Percentiles rank a stretch among this genome's conserved stretches.
Conservation (phyloP, 2,797 vertebrate species). For the Tadarida brasiliensis region DNA sequence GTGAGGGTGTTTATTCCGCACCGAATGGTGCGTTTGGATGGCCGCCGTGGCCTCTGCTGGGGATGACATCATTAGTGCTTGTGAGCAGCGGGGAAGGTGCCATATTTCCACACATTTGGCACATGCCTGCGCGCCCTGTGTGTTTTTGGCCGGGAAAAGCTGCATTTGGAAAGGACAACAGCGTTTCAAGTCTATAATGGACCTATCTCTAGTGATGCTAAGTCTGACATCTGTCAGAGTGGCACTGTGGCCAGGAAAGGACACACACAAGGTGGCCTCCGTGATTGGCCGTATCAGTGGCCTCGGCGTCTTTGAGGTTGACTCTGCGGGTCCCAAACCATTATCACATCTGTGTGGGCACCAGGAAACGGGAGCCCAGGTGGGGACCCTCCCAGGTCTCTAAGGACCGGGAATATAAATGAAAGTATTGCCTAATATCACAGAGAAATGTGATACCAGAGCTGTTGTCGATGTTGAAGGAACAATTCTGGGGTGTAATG, state of each 20-base stretch:
- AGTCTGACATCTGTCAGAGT: slow-evolving; percentile 83
- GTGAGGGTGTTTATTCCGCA: slow-evolving; percentile 78
- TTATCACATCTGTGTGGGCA: slow-evolving; percentile 44
- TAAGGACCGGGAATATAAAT: neutral
- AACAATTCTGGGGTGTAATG: neutral
- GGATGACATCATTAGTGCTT: slow-evolving; percentile 68
- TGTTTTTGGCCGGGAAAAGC: slow-evolving; percentile 73
- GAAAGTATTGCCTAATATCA: neutral
- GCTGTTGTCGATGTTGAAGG: neutral
- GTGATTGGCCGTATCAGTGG: neutral
- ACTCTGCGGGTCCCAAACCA: neutral
- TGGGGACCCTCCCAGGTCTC: neutral
- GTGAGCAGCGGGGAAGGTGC: slow-evolving; percentile 80
- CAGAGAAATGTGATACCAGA: neutral
- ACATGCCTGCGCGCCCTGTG: slow-evolving; percentile 63
- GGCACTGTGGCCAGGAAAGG: slow-evolving; percentile 61
- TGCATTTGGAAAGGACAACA: slow-evolving; percentile 51
- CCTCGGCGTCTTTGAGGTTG: neutral
- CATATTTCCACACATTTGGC: slow-evolving; percentile 82
- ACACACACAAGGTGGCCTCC: slow-evolving; percentile 43
- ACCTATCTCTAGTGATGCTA: slow-evolving; percentile 56
- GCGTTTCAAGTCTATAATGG: slow-evolving; percentile 74
- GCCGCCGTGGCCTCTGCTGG: slow-evolving; percentile 81
- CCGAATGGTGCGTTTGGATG: slow-evolving; percentile 78
- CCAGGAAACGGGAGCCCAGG: slow-evolving; percentile 47